Percentiles rank a stretch among this genome's conserved stretches.
Evolutionary conservation across 2,888 invertebrate genomes (phyloP).

Genomic region (Hirtodrosophila duncani): DNA sequence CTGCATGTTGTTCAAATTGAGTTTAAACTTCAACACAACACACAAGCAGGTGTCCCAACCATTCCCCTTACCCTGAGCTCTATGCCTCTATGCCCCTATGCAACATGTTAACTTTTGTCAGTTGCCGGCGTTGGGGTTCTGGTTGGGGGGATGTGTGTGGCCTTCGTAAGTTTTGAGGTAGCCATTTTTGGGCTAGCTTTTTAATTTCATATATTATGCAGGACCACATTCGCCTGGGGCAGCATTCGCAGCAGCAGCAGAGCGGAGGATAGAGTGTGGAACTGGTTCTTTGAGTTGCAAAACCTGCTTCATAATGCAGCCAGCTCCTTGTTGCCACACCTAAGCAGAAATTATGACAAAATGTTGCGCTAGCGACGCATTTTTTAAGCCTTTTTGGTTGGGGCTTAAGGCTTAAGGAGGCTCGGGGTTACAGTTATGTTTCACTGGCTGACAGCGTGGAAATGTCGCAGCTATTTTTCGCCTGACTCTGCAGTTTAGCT

Average conservation of each 20-base stretch:
- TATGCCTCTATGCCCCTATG: background rate
- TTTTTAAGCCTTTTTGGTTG: no score
- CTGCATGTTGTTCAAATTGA: slow-evolving; percentile 43
- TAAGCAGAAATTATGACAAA: slow-evolving; percentile 51
- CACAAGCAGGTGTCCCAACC: slow-evolving; percentile 34
- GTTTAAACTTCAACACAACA: slow-evolving; percentile 40
- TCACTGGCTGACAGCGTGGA: no score
- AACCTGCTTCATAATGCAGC: slow-evolving; percentile 48
- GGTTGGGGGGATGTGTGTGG: no score
- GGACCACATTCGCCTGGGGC: no score
- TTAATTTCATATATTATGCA: slow-evolving; percentile 53
- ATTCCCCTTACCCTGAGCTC: background rate
- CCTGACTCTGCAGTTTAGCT: slow-evolving; percentile 59
- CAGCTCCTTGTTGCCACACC: slow-evolving; percentile 36
- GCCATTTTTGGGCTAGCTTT: slow-evolving; percentile 25
- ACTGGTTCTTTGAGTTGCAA: no score
- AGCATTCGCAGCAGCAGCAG: slow-evolving; percentile 1
- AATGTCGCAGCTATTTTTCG: slow-evolving; percentile 42
- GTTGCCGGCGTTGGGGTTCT: slow-evolving; percentile 19
- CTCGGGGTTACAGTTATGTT: no score
- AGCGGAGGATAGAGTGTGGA: background rate
- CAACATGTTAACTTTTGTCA: slow-evolving; percentile 39
- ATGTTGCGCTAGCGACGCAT: slow-evolving; percentile 43
- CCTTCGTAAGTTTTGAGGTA: slow-evolving; percentile 37
- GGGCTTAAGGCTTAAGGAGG: no score